Conservation (phyloP, 2,797 vertebrate genomes). For the Microctenopoma steveboyesi region DNA sequence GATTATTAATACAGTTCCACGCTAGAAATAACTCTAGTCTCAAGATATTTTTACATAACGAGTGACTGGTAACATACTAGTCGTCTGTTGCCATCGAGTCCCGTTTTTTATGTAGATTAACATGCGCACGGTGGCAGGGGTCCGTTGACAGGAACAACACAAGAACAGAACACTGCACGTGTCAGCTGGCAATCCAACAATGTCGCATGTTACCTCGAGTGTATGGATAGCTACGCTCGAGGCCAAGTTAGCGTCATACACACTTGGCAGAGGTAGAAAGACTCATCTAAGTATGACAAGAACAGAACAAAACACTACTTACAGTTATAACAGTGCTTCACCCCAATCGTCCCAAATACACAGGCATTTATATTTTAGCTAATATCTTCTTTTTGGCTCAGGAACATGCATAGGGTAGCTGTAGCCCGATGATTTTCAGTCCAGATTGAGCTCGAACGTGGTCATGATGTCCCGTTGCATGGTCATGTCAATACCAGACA, state of each 20-base stretch:
- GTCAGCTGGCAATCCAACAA: slow-evolving; percentile 36
- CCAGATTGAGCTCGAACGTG: slow-evolving; percentile 90
- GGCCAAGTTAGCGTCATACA: slow-evolving; percentile 8
- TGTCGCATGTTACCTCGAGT: slow-evolving; percentile 26
- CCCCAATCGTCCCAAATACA: slow-evolving; percentile 38
- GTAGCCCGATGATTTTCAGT: slow-evolving; percentile 62
- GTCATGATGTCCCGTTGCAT: slow-evolving; percentile 92
- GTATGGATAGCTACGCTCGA: neutral
- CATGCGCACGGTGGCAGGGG: neutral
- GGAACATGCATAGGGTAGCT: neutral
- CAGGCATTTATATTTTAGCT: slow-evolving; percentile 10
- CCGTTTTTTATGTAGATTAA: slow-evolving; percentile 6
- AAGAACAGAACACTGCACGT: slow-evolving; percentile 32
- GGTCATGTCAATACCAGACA: slow-evolving; percentile 89
- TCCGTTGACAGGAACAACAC: slow-evolving; percentile 1
- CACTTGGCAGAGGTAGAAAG: slow-evolving; percentile 2
- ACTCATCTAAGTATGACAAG: slow-evolving; percentile 17
- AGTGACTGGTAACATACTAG: slow-evolving; percentile 3
- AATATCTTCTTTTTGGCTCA: neutral
- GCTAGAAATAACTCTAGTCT: slow-evolving; percentile 25
- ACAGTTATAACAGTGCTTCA: slow-evolving; percentile 23
- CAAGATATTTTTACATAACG: slow-evolving; percentile 27
- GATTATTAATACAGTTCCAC: slow-evolving; percentile 25
- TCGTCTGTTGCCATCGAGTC: slow-evolving; percentile 1
- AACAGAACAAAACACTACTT: slow-evolving; percentile 31